Evolutionary conservation across 2,888 invertebrate genomes (phyloP).

Genomic region (Oxycera nigricornis): DNA sequence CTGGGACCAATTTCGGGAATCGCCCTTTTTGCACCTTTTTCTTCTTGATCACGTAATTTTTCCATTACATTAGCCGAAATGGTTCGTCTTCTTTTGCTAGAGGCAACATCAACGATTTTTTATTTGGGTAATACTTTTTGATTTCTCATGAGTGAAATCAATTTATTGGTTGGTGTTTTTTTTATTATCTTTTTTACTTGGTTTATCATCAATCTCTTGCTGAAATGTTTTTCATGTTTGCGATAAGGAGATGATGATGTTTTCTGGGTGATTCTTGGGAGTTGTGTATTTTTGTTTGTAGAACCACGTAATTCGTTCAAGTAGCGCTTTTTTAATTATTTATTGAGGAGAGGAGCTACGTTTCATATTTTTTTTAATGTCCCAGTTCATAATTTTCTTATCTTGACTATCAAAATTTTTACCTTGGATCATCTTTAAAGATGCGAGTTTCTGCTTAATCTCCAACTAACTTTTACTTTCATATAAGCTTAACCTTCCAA

Average conservation of each 20-base stretch:
- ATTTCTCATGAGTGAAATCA: constrained; percentile 2
- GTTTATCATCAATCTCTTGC: neutral
- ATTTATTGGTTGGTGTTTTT: neutral
- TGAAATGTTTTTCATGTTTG: neutral
- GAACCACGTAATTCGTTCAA: too few relatives aligned
- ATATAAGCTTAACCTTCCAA: too few relatives aligned
- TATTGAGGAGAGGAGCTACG: too few relatives aligned
- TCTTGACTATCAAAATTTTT: too few relatives aligned
- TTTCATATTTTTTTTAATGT: too few relatives aligned
- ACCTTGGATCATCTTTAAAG: too few relatives aligned
- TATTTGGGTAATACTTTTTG: neutral
- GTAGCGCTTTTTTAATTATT: too few relatives aligned
- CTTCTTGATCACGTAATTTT: neutral
- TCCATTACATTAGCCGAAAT: neutral
- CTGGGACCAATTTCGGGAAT: neutral
- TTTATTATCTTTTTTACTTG: neutral
- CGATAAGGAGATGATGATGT: neutral
- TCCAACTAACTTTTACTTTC: too few relatives aligned
- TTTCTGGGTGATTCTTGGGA: too few relatives aligned
- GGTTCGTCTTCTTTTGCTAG: neutral
- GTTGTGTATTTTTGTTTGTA: too few relatives aligned
- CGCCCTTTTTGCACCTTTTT: neutral
- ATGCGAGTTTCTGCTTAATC: too few relatives aligned
- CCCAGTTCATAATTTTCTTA: too few relatives aligned
- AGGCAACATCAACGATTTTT: neutral